phyloP scores from a whole-genome alignment of 2,888 invertebrate species.

The Lathronympha strigana region DNA sequence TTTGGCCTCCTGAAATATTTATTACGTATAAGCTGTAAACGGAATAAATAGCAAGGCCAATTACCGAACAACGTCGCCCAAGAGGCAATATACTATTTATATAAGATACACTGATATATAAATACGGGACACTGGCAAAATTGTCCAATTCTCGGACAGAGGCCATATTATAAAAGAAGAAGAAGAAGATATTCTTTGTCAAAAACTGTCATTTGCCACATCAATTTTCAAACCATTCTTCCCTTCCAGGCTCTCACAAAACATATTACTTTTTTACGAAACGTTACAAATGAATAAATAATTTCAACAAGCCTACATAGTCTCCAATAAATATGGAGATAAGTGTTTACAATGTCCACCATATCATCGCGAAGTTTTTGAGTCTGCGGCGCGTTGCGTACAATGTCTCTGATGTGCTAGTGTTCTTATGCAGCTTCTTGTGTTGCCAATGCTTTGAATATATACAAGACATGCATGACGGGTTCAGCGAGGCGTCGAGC shows the following conservation, averaged over 20 bases:
- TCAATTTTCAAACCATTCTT: slow-evolving; percentile 5
- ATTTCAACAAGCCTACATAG: not conserved
- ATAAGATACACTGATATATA: too few relatives aligned
- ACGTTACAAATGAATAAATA: not conserved
- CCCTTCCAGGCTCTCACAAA: slow-evolving; percentile 1
- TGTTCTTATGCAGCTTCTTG: slow-evolving; percentile 18
- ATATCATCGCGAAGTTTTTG: slow-evolving; percentile 14
- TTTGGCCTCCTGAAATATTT: too few relatives aligned
- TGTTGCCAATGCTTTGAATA: slow-evolving; percentile 21
- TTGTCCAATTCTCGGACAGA: not conserved
- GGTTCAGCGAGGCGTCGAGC: slow-evolving; percentile 2
- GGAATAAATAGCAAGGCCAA: too few relatives aligned
- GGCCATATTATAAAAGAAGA: too few relatives aligned
- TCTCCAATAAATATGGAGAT: not conserved
- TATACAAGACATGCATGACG: not conserved
- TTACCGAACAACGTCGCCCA: too few relatives aligned
- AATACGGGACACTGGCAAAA: too few relatives aligned
- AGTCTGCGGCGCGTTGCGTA: not conserved
- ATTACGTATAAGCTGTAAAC: too few relatives aligned
- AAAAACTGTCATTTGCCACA: not conserved
- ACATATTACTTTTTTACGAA: not conserved
- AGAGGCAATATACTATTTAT: too few relatives aligned
- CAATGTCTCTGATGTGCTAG: not conserved
- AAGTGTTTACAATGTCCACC: slow-evolving; percentile 16
- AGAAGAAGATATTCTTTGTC: not conserved